A percentile compares a stretch with the other conserved stretches of the same genome.
phyloP scores from a whole-genome alignment of 2,888 invertebrate genomes.

The Caenorhabditis afra region DNA sequence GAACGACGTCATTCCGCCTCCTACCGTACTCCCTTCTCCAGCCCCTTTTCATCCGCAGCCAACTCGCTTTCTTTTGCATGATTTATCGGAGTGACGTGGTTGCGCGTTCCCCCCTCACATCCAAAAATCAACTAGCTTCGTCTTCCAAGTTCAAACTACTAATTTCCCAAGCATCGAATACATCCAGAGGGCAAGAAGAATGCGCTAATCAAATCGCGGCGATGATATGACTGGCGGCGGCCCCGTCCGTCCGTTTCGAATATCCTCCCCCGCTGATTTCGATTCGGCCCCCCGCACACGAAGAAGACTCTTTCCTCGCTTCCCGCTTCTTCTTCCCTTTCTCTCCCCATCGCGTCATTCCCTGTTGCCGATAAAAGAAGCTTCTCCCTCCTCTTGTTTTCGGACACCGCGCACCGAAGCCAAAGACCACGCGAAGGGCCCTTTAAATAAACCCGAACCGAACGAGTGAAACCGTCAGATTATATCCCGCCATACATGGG shows the following conservation, averaged over 20 bases:
- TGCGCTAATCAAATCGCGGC: slow-evolving; percentile 29
- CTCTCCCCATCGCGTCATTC: slow-evolving; percentile 36
- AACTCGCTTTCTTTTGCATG: background rate
- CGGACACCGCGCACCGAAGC: slow-evolving; percentile 48
- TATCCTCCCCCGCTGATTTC: slow-evolving; percentile 33
- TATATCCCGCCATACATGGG: slow-evolving; percentile 27
- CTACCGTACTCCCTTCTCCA: slow-evolving; percentile 1
- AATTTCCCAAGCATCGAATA: slow-evolving; percentile 26
- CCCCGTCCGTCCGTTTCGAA: slow-evolving; percentile 26
- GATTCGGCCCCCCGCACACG: background rate
- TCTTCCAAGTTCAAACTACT: slow-evolving; percentile 49
- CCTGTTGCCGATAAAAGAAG: slow-evolving; percentile 31
- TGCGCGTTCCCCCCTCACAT: background rate
- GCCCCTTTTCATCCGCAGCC: slow-evolving; percentile 3
- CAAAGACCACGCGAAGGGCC: slow-evolving; percentile 37
- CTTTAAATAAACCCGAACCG: slow-evolving; percentile 26
- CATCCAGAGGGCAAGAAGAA: slow-evolving; percentile 34
- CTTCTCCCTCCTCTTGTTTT: slow-evolving; percentile 5
- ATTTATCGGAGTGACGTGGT: background rate
- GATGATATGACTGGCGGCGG: slow-evolving; percentile 19
- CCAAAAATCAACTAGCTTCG: slow-evolving; percentile 3
- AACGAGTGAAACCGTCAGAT: background rate
- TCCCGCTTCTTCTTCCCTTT: background rate
- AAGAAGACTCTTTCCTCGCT: slow-evolving; percentile 1
- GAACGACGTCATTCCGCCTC: too few relatives aligned